A percentile compares a stretch with the other conserved stretches of the same genome.
Conservation (phyloP, 2,888 invertebrate genomes). For the Dynastes maya region DNA sequence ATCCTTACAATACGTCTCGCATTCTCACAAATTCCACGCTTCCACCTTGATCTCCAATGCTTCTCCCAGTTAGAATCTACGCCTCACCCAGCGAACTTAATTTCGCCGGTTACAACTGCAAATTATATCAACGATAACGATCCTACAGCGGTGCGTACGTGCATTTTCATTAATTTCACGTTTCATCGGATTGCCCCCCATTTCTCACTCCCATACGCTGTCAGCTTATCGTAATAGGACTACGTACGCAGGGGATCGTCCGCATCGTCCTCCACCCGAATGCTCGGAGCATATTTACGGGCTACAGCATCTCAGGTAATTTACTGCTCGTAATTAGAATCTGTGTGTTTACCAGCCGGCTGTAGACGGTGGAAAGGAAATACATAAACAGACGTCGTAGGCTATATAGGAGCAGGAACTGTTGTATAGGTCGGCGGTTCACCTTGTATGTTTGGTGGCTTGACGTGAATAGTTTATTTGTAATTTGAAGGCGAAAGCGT, state of each 20-base stretch:
- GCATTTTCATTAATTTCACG: slow-evolving; percentile 26
- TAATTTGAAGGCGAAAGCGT: slow-evolving; percentile 1
- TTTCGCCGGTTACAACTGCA: no score
- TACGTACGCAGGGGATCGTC: background rate
- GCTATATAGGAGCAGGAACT: no score
- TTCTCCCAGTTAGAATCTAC: no score
- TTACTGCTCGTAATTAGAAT: slow-evolving; percentile 34
- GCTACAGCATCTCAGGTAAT: slow-evolving; percentile 28
- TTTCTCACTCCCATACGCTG: background rate
- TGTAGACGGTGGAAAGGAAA: background rate
- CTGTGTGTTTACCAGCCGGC: slow-evolving; percentile 28
- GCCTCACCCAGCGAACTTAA: no score
- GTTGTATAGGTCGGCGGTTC: no score
- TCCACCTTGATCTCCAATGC: no score
- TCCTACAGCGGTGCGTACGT: background rate
- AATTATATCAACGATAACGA: no score
- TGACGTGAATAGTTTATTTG: background rate
- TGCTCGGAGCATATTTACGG: slow-evolving; percentile 12
- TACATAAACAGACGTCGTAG: background rate
- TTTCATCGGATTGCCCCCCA: slow-evolving; percentile 4
- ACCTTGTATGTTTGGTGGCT: background rate
- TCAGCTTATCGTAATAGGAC: background rate
- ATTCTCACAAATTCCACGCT: no score
- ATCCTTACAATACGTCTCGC: no score
- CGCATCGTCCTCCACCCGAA: background rate